Evolutionary conservation across 2,888 invertebrate species (phyloP).

Genomic region (Drosophila basisetae): DNA sequence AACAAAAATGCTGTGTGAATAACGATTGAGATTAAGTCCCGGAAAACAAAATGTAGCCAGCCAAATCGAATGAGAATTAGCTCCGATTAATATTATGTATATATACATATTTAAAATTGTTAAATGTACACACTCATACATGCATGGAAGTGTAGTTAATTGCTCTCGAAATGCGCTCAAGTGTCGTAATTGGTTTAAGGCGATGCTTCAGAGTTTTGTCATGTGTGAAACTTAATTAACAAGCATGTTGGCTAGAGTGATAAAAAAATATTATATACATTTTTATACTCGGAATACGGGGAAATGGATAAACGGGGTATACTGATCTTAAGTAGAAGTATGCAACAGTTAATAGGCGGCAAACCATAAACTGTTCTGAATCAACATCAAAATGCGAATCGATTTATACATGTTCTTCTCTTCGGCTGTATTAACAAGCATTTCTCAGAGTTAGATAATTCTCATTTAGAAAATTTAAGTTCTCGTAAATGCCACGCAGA

Average conservation of each 20-base stretch:
- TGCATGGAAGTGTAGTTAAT: slow-evolving; percentile 24
- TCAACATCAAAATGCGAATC: neutral
- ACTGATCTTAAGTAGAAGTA: neutral
- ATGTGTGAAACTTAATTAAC: slow-evolving; percentile 33
- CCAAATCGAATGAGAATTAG: slow-evolving; percentile 37
- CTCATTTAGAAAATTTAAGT: neutral
- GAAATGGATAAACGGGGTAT: neutral
- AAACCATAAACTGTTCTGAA: neutral
- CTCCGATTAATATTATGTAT: neutral
- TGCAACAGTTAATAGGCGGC: neutral
- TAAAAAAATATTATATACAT: neutral
- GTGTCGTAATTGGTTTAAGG: slow-evolving; percentile 22
- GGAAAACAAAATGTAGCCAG: slow-evolving; percentile 25
- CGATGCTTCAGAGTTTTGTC: slow-evolving; percentile 27
- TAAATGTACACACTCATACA: neutral
- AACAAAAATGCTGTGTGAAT: slow-evolving; percentile 12
- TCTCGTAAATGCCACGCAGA: neutral
- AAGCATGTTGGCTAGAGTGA: slow-evolving; percentile 2
- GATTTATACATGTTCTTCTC: neutral
- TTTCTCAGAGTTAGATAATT: neutral
- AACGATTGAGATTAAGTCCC: slow-evolving; percentile 15
- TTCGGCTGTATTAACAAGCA: no score
- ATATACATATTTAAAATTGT: neutral
- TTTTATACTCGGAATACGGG: no score
- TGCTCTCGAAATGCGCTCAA: slow-evolving; percentile 32